phyloP scores from a whole-genome alignment of 2,113 vertebrate genomes.

The Carassius gibelio region DNA sequence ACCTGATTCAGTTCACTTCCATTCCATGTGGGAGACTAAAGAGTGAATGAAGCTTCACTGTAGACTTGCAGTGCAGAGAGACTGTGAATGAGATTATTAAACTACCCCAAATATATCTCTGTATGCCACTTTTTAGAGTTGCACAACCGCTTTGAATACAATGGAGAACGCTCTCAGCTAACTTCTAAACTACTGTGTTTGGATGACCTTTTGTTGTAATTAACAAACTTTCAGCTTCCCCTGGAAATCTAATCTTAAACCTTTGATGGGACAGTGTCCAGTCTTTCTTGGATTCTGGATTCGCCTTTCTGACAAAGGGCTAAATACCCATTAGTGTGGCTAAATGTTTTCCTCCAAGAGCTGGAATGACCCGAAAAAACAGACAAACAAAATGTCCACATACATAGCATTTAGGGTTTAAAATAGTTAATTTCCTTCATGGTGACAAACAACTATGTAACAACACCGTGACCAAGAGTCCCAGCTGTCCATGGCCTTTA shows the following conservation, averaged over 20 bases:
- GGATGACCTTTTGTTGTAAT: neutral
- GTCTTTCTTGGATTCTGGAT: slow-evolving; percentile 1
- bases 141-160: neutral
- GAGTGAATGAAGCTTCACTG: slow-evolving; percentile 32
- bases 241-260: neutral
- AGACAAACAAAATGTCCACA: neutral
- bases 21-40: slow-evolving; percentile 46
- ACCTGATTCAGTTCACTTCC: slow-evolving; percentile 47
- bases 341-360: neutral
- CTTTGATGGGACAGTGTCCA: neutral
- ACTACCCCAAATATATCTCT: neutral
- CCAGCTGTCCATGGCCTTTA: neutral
- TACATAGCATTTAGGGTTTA: slow-evolving; percentile 12
- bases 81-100: slow-evolving; percentile 24
- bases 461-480: slow-evolving; percentile 5
- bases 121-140: too few species aligned
- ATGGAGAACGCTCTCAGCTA: neutral
- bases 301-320: neutral
- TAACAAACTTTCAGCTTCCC: neutral
- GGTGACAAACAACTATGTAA: neutral
- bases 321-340: neutral
- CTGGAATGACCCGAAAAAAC: neutral
- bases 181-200: neutral
- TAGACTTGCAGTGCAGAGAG: slow-evolving; percentile 8
- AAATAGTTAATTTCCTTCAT: slow-evolving; percentile 1